phyloP scores from a whole-genome alignment of 2,113 vertebrate genomes.

The Smithornis capensis region DNA sequence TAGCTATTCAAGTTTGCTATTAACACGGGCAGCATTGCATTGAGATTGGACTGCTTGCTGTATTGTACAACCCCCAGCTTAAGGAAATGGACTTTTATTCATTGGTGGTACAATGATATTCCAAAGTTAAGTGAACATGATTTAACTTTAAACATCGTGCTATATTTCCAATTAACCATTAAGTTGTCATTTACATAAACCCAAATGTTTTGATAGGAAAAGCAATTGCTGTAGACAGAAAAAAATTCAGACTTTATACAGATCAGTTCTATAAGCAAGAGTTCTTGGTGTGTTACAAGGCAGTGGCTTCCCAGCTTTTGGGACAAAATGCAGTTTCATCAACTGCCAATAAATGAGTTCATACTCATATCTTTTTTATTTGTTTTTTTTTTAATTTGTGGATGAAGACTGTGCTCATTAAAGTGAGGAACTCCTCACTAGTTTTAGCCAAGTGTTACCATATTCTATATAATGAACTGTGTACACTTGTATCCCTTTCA shows the following conservation, averaged over 20 bases:
- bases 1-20: background rate
- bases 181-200: constrained; percentile 16
- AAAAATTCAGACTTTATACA: background rate
- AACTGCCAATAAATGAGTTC: constrained; percentile 29
- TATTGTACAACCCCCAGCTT: background rate
- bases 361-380: constrained; percentile 56
- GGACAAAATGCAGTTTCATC: constrained; percentile 53
- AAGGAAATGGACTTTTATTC: background rate
- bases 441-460: constrained; percentile 36
- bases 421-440: constrained; percentile 7
- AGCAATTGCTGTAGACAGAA: background rate
- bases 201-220: constrained; percentile 11
- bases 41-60: background rate
- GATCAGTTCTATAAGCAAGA: background rate
- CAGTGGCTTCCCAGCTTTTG: constrained; percentile 37
- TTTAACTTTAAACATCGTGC: background rate
- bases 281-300: background rate
- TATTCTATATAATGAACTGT: constrained; percentile 33
- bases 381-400: constrained; percentile 68
- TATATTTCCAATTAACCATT: background rate
- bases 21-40: background rate
- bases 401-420: constrained; percentile 56
- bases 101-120: background rate
- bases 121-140: background rate
- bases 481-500: background rate